phyloP scores from a whole-genome alignment of 2,888 invertebrate species.

The Tachystola acroxantha region DNA sequence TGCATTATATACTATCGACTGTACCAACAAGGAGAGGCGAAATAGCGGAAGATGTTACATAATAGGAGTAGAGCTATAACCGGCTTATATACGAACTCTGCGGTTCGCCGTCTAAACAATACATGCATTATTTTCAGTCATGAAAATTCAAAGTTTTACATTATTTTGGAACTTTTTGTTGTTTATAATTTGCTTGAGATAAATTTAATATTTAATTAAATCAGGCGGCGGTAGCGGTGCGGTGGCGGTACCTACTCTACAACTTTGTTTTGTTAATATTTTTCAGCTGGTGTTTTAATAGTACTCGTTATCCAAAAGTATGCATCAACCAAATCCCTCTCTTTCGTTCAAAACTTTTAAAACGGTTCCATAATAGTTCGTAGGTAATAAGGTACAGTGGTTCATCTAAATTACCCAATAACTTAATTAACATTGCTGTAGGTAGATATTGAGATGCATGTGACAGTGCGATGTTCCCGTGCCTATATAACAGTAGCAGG shows the following conservation, averaged over 20 bases:
- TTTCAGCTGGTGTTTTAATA: background rate
- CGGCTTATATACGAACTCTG: too few relatives aligned
- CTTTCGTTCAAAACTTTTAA: background rate
- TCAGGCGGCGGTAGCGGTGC: background rate
- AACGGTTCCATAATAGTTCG: background rate
- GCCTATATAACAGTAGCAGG: too few relatives aligned
- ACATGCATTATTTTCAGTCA: background rate
- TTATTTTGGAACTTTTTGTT: background rate
- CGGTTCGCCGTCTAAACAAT: too few relatives aligned
- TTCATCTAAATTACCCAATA: too few relatives aligned
- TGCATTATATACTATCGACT: too few relatives aligned
- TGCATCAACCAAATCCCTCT: background rate
- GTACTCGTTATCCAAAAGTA: background rate
- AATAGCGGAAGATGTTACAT: too few relatives aligned
- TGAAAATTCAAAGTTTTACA: background rate
- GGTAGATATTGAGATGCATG: too few relatives aligned
- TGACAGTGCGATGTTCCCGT: too few relatives aligned
- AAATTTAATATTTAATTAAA: background rate
- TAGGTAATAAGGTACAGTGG: too few relatives aligned
- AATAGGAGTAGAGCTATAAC: too few relatives aligned
- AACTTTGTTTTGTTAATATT: background rate
- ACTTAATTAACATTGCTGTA: too few relatives aligned
- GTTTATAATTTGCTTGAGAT: conserved; percentile 1
- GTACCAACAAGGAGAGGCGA: too few relatives aligned
- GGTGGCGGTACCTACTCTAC: background rate